These are phyloP conservation scores for Agonopterix subpropinquella DNA, from an alignment of 2,888 invertebrate species.

Conservation along the genomic window DNA sequence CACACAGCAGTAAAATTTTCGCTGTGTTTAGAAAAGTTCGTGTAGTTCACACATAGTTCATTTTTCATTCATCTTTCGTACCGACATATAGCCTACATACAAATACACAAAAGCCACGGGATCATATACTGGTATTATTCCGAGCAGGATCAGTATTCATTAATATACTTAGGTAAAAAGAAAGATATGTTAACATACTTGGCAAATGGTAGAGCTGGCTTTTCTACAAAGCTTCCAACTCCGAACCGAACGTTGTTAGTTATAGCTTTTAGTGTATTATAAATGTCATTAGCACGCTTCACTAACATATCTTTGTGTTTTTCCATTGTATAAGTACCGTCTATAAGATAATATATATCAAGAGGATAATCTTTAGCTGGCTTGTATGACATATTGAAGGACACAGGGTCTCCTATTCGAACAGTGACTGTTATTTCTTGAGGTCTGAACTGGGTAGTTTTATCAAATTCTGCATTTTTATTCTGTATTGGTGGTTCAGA, in stretches of 20 bases:
- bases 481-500: neutral
- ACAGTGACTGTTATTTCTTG: conserved; percentile 66
- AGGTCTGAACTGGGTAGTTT: conserved; percentile 69
- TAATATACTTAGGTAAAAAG: no score
- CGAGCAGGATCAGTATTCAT: no score
- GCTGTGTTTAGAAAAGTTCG: no score
- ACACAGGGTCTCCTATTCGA: conserved; percentile 56
- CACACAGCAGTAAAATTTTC: no score
- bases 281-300: conserved; percentile 62
- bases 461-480: no score
- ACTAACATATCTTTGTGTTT: conserved; percentile 70
- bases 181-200: conserved; percentile 42
- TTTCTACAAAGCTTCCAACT: conserved; percentile 83
- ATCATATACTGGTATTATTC: no score
- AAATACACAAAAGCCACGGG: no score
- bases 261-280: conserved; percentile 62
- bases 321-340: conserved; percentile 84
- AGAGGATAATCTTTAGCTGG: conserved; percentile 86
- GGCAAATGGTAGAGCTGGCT: conserved; percentile 78
- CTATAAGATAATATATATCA: conserved; percentile 90
- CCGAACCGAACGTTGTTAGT: conserved; percentile 81
- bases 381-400: conserved; percentile 65
- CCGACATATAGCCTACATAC: no score
- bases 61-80: no score
- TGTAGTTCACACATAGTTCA: no score